These are phyloP conservation scores for Hiodon tergisus DNA, from an alignment of 2,113 vertebrate genomes.

Conservation along the genomic window DNA sequence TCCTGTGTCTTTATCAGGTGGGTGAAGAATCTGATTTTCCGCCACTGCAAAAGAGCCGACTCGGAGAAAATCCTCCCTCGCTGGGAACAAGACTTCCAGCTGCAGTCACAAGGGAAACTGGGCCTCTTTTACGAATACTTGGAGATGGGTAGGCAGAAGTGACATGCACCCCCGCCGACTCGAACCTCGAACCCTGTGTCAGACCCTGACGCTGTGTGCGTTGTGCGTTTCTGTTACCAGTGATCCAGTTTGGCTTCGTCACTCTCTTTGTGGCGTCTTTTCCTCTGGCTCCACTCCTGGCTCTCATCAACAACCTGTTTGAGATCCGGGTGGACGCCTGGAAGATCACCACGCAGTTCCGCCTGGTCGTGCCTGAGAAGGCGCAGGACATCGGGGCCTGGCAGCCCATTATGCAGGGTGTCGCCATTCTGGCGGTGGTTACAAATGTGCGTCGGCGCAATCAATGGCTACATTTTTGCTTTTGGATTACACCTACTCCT, in stretches of 20 bases:
- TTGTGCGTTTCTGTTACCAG: constrained; percentile 2
- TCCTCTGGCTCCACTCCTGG: constrained; percentile 87
- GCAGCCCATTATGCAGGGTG: constrained; percentile 88
- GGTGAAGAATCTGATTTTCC: constrained; percentile 81
- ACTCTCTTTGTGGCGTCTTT: constrained; percentile 93
- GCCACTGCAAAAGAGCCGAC: constrained; percentile 49
- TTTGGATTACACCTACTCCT: neutral
- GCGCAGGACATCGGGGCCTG: constrained; percentile 86
- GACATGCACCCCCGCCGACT: neutral
- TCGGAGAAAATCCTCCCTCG: constrained; percentile 69
- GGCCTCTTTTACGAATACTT: constrained; percentile 91
- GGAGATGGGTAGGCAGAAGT: constrained; percentile 82
- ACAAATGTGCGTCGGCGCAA: constrained; percentile 73
- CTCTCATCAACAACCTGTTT: constrained; percentile 84
- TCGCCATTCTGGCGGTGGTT: constrained; percentile 83
- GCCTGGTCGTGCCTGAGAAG: constrained; percentile 81
- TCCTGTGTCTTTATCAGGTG: constrained; percentile 59
- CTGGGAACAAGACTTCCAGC: constrained; percentile 88
- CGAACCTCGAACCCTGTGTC: neutral
- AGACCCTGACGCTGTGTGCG: neutral
- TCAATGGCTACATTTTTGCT: no score
- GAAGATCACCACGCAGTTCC: constrained; percentile 87
- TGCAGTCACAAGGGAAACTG: constrained; percentile 72
- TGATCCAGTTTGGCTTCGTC: constrained; percentile 92
- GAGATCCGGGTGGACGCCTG: constrained; percentile 88